phyloP scores from a whole-genome alignment of 2,797 vertebrate genomes.

The Megaceryle alcyon region DNA sequence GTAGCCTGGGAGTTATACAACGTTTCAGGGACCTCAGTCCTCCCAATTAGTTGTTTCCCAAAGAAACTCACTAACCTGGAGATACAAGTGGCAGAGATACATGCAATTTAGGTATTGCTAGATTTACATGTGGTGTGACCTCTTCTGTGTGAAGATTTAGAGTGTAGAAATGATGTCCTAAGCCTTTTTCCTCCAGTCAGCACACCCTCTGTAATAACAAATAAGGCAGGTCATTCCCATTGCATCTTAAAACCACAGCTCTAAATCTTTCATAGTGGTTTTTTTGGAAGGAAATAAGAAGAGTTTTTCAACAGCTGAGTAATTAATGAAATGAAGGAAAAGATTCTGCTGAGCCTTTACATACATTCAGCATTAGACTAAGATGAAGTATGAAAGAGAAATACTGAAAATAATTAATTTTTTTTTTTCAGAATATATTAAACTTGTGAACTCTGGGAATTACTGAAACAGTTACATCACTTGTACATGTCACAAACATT shows the following conservation, averaged over 20 bases:
- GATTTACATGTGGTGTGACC: not conserved
- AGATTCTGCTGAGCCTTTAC: not conserved
- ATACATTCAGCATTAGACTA: not conserved
- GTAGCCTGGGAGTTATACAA: not conserved
- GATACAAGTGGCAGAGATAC: not conserved
- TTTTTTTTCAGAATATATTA: not conserved
- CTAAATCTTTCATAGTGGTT: not conserved
- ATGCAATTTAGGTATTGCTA: not conserved
- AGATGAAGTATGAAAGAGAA: not conserved
- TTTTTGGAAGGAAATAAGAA: slow-evolving; percentile 12
- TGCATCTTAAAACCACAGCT: slow-evolving; percentile 2
- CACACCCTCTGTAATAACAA: slow-evolving; percentile 11
- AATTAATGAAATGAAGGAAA: slow-evolving; percentile 36
- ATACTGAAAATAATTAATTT: not conserved
- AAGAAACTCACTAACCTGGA: not conserved
- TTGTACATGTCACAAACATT: not conserved
- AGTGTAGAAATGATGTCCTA: not conserved
- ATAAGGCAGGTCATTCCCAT: not conserved
- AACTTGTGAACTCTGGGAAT: slow-evolving; percentile 22
- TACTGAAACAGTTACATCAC: not conserved
- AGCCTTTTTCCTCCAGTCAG: not conserved
- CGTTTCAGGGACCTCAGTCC: not conserved
- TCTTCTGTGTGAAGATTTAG: not conserved
- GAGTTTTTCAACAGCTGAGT: slow-evolving; percentile 16
- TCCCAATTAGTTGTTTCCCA: not conserved